phyloP scores from a whole-genome alignment of 2,797 vertebrate species.

The Buphagus erythrorhynchus region DNA sequence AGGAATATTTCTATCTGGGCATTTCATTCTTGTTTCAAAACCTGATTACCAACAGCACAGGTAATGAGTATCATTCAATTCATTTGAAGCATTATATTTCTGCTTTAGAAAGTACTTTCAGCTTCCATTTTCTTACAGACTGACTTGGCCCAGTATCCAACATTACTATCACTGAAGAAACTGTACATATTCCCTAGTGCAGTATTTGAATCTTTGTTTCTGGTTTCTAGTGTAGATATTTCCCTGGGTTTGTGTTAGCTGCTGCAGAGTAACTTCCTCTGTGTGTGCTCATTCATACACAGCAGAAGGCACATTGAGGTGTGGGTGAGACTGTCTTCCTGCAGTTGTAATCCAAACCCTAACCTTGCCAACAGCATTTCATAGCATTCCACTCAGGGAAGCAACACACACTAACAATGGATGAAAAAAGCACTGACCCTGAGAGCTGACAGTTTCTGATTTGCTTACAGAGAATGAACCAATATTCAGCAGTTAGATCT shows the following conservation, averaged over 20 bases:
- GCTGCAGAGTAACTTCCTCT: not conserved
- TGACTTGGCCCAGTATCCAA: not conserved
- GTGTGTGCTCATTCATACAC: not conserved
- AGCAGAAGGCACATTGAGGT: not conserved
- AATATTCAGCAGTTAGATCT: not conserved
- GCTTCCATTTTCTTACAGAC: not conserved
- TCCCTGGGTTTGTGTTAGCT: not conserved
- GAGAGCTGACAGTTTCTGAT: not conserved
- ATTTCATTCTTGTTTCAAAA: slow-evolving; percentile 48
- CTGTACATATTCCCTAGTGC: not conserved
- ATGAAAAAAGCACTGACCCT: not conserved
- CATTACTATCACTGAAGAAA: not conserved
- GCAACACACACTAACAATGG: not conserved
- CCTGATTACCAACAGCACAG: slow-evolving; percentile 17
- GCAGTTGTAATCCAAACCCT: not conserved
- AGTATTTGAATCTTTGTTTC: not conserved
- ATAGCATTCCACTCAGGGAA: not conserved
- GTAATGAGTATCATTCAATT: not conserved
- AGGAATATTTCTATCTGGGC: not conserved
- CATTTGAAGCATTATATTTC: not conserved
- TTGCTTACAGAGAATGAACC: not conserved
- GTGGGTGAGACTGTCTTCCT: not conserved
- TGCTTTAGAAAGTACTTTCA: not conserved
- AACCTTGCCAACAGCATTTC: not conserved
- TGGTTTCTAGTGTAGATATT: not conserved